A percentile compares a stretch with the other conserved stretches of the same genome.
Evolutionary conservation across 2,113 vertebrate species (phyloP).

Genomic region (Xenopus tropicalis): DNA sequence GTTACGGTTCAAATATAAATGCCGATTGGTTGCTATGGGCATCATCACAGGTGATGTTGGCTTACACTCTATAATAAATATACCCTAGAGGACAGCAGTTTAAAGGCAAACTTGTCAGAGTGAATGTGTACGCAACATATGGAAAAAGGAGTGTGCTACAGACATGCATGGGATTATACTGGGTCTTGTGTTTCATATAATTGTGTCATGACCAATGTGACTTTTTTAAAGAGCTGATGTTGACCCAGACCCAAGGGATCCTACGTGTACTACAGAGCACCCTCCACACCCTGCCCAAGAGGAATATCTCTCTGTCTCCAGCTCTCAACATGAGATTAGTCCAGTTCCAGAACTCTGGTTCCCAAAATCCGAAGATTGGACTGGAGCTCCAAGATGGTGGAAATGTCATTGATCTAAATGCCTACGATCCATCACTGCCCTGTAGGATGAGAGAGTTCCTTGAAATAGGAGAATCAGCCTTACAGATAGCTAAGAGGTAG

Average conservation of each 20-base stretch:
- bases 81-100: too few species aligned
- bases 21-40: too few species aligned
- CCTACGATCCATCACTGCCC: conserved; percentile 77
- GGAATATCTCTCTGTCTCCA: conserved; percentile 16
- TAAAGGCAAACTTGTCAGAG: too few species aligned
- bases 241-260: background rate
- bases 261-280: conserved; percentile 23
- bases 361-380: conserved; percentile 64
- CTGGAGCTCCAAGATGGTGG: conserved; percentile 69
- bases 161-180: too few species aligned
- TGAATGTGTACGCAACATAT: too few species aligned
- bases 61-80: too few species aligned
- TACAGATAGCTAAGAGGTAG: conserved; percentile 71
- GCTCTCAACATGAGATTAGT: conserved; percentile 72
- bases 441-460: conserved; percentile 76
- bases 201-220: background rate
- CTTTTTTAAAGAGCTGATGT: conserved; percentile 53
- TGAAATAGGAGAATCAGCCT: conserved; percentile 66
- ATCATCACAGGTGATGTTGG: too few species aligned
- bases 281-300: conserved; percentile 8
- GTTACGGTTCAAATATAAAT: too few species aligned
- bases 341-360: conserved; percentile 68
- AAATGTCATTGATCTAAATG: conserved; percentile 75
- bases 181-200: too few species aligned
- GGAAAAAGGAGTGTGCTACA: too few species aligned